Evolutionary conservation across 2,113 vertebrate genomes (phyloP).

Genomic region (Echinops telfairi): DNA sequence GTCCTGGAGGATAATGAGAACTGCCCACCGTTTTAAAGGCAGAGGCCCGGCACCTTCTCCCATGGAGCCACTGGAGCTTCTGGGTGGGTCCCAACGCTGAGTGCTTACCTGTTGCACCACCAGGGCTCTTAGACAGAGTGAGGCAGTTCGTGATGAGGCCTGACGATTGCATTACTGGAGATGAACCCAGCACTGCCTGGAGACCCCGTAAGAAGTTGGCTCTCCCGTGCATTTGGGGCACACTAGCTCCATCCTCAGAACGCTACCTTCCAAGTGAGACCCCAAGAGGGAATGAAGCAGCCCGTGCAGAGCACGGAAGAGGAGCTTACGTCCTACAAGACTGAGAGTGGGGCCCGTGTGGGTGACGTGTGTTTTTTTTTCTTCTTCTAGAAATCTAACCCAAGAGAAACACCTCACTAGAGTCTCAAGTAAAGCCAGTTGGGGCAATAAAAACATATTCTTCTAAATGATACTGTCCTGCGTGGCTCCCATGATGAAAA

Average conservation of each 20-base stretch:
- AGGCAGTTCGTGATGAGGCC: neutral
- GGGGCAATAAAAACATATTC: constrained; percentile 74
- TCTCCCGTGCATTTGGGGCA: neutral
- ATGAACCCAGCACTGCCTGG: neutral
- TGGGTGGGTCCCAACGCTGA: neutral
- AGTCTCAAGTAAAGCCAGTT: constrained; percentile 71
- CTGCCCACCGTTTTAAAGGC: neutral
- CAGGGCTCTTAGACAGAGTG: neutral
- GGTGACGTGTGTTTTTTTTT: constrained; percentile 39
- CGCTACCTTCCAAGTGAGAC: neutral
- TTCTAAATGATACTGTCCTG: constrained; percentile 75
- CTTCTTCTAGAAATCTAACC: constrained; percentile 54
- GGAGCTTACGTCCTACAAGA: constrained; percentile 16
- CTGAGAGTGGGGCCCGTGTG: constrained; percentile 43
- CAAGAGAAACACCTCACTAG: constrained; percentile 56
- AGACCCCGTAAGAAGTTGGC: neutral
- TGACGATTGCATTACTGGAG: neutral
- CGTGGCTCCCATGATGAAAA: constrained; percentile 74
- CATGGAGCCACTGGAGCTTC: too few relatives aligned
- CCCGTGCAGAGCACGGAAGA: neutral
- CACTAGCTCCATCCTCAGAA: neutral
- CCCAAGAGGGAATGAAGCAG: neutral
- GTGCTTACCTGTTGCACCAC: neutral
- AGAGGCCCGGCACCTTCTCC: neutral
- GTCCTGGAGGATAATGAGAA: too few relatives aligned